Evolutionary conservation across 2,113 vertebrate species (phyloP).

Genomic region (Psilopogon haemacephalus): DNA sequence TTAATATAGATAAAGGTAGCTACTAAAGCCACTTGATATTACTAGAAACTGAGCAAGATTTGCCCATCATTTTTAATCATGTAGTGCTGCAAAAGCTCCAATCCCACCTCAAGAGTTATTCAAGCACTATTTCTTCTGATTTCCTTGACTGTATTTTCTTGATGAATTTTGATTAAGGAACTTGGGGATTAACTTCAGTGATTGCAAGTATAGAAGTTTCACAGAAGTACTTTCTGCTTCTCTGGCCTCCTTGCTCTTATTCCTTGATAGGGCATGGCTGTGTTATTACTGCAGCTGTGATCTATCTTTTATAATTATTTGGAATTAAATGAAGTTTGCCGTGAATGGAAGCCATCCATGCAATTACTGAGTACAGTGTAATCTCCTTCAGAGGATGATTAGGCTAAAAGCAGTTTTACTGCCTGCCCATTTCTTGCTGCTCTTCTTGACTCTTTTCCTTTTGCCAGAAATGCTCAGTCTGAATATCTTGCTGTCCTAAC

Average conservation of each 20-base stretch:
- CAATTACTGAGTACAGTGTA: not conserved
- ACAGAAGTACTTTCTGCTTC: not conserved
- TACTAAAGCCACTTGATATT: not conserved
- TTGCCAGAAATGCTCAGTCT: not conserved
- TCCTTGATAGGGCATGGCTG: not conserved
- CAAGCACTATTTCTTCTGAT: not conserved
- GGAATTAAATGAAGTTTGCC: not conserved
- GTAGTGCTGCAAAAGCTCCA: not conserved
- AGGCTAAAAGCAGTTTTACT: not conserved
- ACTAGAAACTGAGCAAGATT: not conserved
- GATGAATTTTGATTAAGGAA: conserved; percentile 8
- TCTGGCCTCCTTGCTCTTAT: not conserved
- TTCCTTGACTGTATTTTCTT: not conserved
- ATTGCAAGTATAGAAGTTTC: not conserved
- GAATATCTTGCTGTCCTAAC: not conserved
- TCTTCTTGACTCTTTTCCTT: not conserved
- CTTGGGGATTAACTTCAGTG: not conserved
- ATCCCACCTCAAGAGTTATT: not conserved
- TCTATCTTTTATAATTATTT: not conserved
- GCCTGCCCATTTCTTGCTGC: not conserved
- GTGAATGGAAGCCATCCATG: not conserved
- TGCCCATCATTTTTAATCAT: not conserved
- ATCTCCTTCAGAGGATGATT: not conserved
- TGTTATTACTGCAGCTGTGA: not conserved
- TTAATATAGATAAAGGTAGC: not conserved